Percentiles rank a stretch among this genome's conserved stretches.
These are phyloP conservation scores for Propithecus coquereli DNA, from an alignment of 2,113 vertebrate genomes.

Conservation along the genomic window DNA sequence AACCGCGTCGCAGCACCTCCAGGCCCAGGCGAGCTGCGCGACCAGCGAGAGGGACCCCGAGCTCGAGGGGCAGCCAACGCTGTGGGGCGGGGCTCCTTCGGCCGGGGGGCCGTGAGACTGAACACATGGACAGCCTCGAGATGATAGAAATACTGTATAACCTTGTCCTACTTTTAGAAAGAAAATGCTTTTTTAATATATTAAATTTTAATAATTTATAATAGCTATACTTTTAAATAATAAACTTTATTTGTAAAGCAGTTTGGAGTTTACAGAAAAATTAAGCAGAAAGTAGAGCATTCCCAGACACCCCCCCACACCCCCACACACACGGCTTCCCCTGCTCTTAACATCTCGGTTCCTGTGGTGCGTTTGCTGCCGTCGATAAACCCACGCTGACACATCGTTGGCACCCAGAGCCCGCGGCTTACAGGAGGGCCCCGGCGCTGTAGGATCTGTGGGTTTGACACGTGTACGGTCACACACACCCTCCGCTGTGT, in stretches of 20 bases:
- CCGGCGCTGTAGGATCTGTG: background rate
- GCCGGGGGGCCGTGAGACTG: background rate
- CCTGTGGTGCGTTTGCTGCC: background rate
- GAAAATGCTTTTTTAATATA: no score
- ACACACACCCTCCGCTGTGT: no score
- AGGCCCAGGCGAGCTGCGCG: background rate
- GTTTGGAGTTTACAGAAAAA: background rate
- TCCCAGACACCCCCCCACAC: background rate
- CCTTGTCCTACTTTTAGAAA: background rate
- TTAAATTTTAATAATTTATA: no score
- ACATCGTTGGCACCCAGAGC: fast-evolving
- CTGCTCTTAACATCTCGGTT: fast-evolving
- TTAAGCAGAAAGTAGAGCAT: background rate
- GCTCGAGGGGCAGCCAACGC: background rate
- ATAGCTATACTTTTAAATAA: background rate
- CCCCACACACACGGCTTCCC: background rate
- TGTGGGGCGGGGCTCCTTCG: background rate
- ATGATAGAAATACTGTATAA: background rate
- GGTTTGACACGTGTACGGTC: background rate
- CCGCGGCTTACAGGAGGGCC: background rate
- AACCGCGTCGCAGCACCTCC: background rate
- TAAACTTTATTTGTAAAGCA: background rate
- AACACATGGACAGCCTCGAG: background rate
- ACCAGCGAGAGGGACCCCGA: background rate
- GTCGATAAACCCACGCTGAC: background rate